Evolutionary conservation across 2,888 invertebrate genomes (phyloP).

Genomic region (Reticulitermes lucifugus): DNA sequence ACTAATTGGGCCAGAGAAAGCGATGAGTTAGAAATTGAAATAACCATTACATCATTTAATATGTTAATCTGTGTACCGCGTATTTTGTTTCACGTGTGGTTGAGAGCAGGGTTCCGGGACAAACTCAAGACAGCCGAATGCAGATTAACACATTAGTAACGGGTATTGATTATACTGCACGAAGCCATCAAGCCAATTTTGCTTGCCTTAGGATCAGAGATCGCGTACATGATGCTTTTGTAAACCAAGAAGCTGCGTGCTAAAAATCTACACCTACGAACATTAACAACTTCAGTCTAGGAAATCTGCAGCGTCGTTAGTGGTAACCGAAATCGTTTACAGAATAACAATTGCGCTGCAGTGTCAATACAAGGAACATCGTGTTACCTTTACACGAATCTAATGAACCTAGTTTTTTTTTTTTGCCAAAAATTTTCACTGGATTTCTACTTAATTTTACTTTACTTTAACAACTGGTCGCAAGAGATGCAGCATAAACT

Average conservation of each 20-base stretch:
- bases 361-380: too few species aligned
- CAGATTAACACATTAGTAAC: slow-evolving; percentile 24
- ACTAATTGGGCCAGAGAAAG: slow-evolving; percentile 33
- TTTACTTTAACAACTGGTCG: too few species aligned
- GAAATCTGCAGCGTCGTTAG: too few species aligned
- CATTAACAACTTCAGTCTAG: too few species aligned
- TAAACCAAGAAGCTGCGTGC: slow-evolving; percentile 13
- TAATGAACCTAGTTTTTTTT: too few species aligned
- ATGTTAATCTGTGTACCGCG: slow-evolving; percentile 6
- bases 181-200: neutral
- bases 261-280: too few species aligned
- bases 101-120: neutral
- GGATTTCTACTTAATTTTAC: too few species aligned
- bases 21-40: slow-evolving; percentile 22
- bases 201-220: slow-evolving; percentile 9
- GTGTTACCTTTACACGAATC: too few species aligned
- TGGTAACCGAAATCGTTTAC: too few species aligned
- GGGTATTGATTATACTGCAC: slow-evolving; percentile 9
- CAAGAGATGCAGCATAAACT: too few species aligned
- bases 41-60: slow-evolving; percentile 26
- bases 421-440: too few species aligned
- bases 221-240: slow-evolving; percentile 11
- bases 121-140: neutral
- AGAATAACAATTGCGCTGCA: too few species aligned
- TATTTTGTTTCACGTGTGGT: slow-evolving; percentile 3